These are phyloP conservation scores for Ophiodon elongatus DNA, from an alignment of 2,113 vertebrate species.

Conservation along the genomic window DNA sequence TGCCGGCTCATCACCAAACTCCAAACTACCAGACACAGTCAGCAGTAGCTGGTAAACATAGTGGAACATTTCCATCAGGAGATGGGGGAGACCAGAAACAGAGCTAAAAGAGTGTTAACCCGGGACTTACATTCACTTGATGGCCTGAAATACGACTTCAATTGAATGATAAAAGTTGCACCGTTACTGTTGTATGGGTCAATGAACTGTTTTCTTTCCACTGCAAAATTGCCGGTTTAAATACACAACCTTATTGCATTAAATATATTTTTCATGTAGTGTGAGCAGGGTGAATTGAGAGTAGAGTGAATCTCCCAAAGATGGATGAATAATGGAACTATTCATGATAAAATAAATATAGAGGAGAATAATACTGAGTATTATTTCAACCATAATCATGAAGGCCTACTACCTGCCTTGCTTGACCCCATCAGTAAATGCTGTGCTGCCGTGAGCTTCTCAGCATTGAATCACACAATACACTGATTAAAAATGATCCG, in stretches of 20 bases:
- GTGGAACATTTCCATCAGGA: background rate
- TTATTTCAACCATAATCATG: background rate
- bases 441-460: slow-evolving; percentile 4
- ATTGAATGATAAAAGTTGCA: background rate
- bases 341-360: background rate
- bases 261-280: background rate
- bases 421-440: background rate
- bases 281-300: background rate
- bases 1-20: too few species aligned
- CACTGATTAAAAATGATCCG: slow-evolving; percentile 5
- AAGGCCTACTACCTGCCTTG: background rate
- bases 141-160: background rate
- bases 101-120: background rate
- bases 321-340: background rate
- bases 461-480: slow-evolving; percentile 18
- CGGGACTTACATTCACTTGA: too few species aligned
- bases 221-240: background rate
- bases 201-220: background rate
- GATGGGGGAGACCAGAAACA: background rate
- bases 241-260: background rate
- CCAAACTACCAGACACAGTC: too few species aligned
- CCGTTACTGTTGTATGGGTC: background rate
- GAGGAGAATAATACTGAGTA: background rate
- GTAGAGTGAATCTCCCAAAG: background rate
- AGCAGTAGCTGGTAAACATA: background rate